A percentile compares a stretch with the other conserved stretches of the same genome.
Evolutionary conservation across 1,140 invertebrate genomes (phyloP).

Genomic region (Pentalonia nigronervosa): DNA sequence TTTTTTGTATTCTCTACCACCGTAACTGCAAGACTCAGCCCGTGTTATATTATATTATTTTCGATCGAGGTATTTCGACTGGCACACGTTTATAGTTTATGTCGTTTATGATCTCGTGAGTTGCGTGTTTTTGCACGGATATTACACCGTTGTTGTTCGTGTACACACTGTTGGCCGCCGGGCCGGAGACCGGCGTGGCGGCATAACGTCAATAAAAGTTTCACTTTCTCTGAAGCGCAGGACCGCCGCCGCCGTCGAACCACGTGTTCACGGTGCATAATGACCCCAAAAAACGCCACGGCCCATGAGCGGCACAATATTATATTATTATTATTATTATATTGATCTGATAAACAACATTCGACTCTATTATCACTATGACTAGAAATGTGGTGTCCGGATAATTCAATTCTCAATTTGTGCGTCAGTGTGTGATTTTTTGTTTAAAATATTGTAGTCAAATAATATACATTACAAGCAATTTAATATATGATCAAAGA

Average conservation of each 20-base stretch:
- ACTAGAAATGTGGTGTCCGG: neutral
- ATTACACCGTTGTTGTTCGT: slow-evolving; percentile 5
- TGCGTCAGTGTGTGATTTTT: neutral
- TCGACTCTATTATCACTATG: neutral
- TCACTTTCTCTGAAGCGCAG: slow-evolving; percentile 36
- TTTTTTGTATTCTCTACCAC: neutral
- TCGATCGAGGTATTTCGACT: neutral
- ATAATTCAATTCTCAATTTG: neutral
- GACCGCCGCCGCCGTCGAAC: neutral
- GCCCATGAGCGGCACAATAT: neutral
- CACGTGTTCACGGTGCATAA: slow-evolving; percentile 29
- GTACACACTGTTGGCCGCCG: slow-evolving; percentile 39
- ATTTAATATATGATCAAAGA: neutral
- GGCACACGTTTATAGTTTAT: neutral
- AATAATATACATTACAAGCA: neutral
- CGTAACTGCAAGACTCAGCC: neutral
- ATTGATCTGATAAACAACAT: slow-evolving; percentile 15
- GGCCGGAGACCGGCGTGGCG: neutral
- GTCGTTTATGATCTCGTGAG: too few species aligned
- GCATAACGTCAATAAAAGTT: slow-evolving; percentile 27
- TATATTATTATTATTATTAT: neutral
- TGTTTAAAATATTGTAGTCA: neutral
- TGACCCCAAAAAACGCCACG: neutral
- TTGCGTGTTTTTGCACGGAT: slow-evolving; percentile 40
- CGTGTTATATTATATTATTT: neutral